Conservation (phyloP, 2,888 invertebrate genomes). For the Conistra vaccinii region DNA sequence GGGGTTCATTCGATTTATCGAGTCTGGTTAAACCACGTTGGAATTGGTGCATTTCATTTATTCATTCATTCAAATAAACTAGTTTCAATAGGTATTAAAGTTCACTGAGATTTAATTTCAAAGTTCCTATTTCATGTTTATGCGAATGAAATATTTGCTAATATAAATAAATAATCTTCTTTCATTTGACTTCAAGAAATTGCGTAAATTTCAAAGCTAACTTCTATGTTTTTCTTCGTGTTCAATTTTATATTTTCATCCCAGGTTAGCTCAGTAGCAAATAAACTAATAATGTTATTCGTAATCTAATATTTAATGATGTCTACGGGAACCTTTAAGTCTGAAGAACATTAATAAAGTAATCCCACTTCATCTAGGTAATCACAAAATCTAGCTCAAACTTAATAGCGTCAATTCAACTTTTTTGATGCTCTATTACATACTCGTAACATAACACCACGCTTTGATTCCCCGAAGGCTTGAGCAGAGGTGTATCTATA, state of each 20-base stretch:
- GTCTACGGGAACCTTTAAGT: constrained; percentile 14
- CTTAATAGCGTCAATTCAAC: neutral
- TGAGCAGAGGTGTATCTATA: too few relatives aligned
- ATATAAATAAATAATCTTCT: constrained; percentile 25
- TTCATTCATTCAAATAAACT: neutral
- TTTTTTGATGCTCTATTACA: neutral
- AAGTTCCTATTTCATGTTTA: constrained; percentile 9
- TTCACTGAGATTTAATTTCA: neutral
- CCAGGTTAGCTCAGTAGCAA: neutral
- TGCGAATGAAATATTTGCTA: constrained; percentile 2
- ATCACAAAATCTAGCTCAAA: neutral
- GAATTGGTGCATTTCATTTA: too few relatives aligned
- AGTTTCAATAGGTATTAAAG: neutral
- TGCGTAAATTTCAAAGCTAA: constrained; percentile 15
- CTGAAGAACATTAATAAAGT: constrained; percentile 1
- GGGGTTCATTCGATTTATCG: too few relatives aligned
- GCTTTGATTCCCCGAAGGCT: too few relatives aligned
- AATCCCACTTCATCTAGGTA: neutral
- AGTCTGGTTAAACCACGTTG: too few relatives aligned
- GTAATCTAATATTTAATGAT: constrained; percentile 15
- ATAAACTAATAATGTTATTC: constrained; percentile 10
- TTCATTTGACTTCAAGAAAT: constrained; percentile 18
- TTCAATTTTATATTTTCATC: constrained; percentile 32
- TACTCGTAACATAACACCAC: too few relatives aligned
- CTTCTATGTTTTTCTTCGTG: constrained; percentile 9